A percentile compares a stretch with the other conserved stretches of the same genome.
These are phyloP conservation scores for Eulemur rubriventer DNA, from an alignment of 2,797 vertebrate genomes.

Conservation along the genomic window DNA sequence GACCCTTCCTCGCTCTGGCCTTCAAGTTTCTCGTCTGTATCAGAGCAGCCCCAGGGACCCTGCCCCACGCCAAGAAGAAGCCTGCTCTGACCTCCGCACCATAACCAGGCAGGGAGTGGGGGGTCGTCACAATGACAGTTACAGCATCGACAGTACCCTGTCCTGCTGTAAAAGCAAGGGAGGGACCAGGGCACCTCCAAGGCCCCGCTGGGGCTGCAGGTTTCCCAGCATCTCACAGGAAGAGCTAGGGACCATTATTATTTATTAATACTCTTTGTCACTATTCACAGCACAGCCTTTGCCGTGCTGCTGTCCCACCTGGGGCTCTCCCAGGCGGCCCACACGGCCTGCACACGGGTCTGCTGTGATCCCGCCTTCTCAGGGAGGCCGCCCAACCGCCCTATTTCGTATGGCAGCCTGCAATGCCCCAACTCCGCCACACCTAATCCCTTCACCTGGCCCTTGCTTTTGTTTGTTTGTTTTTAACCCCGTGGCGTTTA, in stretches of 20 bases:
- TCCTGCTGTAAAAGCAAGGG: not conserved
- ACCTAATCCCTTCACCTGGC: not conserved
- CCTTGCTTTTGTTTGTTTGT: not conserved
- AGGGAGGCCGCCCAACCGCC: not conserved
- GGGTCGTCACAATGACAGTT: not conserved
- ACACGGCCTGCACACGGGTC: rapidly evolving
- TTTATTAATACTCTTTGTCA: not conserved
- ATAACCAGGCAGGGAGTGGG: not conserved
- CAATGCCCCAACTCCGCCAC: not conserved
- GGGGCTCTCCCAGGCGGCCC: not conserved
- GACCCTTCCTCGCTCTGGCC: not conserved
- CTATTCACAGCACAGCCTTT: not conserved
- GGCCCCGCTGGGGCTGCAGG: not conserved
- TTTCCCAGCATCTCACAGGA: not conserved
- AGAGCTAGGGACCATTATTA: not conserved
- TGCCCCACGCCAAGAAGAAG: not conserved
- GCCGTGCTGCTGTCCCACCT: too few relatives aligned
- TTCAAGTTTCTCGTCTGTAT: not conserved
- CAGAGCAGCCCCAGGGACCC: not conserved
- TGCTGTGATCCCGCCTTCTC: not conserved
- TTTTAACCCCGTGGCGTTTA: not conserved
- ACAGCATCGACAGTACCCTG: rapidly evolving
- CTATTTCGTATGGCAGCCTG: not conserved
- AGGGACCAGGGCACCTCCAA: not conserved
- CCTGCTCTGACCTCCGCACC: not conserved